Base-by-base conservation (phyloP, 2,797 vertebrate genomes). In the Protosalanx chinensis region DNA sequence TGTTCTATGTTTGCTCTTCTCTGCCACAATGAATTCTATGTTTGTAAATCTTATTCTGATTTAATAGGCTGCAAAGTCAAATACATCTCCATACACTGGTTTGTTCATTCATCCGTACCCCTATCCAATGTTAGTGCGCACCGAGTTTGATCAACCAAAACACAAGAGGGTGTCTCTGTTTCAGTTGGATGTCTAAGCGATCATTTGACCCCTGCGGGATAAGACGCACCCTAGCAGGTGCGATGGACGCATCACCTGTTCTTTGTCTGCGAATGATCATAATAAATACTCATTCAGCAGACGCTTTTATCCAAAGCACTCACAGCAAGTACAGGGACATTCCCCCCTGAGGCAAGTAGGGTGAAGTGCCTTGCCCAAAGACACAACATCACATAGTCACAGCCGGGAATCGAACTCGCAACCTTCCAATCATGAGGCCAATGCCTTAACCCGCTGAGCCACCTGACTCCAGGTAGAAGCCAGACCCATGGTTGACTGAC, bases 201-300 rank as follows among this genome's bases (percentile, higher is more conserved):
- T 35, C n/a, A 57, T 23, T 20, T 1, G 16, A 37, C 53, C 20
- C 3, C 2, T 72, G 12, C 37, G 63, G 16, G 62, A 35, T 32
- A 6, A 46, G 41, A 56, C 18, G 51, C 15, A n/a, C 33, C 8
- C 18, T 32, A 20, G n/a, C 35, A 23, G 32, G 33, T 66, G 20
- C 49, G 33, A 56, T 70, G 7, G 49, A 29, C 70, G 58, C 6
- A 60, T 53, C 71, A 72, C 73, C 63, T 67, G 74, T 70, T 41
- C 60, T 70, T 79, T 76, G 37, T 53, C 62, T 27, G 33, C 59
- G 8, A 75, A 59, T 72, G 64, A 71, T 67, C 70, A 67, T 60
- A 32, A 37, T 27, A 27, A 27, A 27, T 27, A 27, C 23, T 27
- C 23, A 27, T 27, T 27, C 23, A 27, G 23, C 23, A 27, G 23